phyloP scores from a whole-genome alignment of 1,140 invertebrate species.

The Akabosia matsudoensis region DNA sequence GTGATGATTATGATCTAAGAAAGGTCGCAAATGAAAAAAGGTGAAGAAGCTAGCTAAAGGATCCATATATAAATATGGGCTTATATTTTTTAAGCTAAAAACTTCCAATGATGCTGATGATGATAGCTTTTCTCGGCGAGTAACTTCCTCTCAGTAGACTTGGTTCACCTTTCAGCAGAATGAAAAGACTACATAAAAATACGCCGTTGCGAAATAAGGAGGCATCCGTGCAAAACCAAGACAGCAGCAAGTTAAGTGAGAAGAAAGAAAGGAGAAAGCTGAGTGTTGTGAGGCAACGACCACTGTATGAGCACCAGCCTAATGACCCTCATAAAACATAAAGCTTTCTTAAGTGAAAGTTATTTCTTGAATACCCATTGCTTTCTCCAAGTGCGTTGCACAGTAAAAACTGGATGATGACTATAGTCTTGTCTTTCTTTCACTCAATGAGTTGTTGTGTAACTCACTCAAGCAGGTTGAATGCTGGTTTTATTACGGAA shows the following conservation, averaged over 20 bases:
- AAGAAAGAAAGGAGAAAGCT: background rate
- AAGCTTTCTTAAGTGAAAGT: slow-evolving; percentile 19
- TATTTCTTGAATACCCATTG: background rate
- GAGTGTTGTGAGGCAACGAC: background rate
- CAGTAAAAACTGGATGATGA: background rate
- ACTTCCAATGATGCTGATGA: background rate
- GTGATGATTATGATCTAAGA: too few species aligned
- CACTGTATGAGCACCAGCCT: background rate
- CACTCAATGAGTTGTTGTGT: too few species aligned
- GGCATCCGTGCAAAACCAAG: background rate
- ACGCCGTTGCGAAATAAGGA: background rate
- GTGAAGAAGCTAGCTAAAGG: too few species aligned
- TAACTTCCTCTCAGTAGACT: background rate
- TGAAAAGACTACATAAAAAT: background rate
- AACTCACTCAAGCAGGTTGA: background rate
- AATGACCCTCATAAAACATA: slow-evolving; percentile 29
- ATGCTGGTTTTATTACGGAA: too few species aligned
- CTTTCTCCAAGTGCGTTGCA: background rate
- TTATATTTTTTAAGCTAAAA: too few species aligned
- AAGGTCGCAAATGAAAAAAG: too few species aligned
- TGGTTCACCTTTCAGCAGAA: background rate
- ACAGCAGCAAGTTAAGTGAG: background rate
- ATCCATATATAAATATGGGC: too few species aligned
- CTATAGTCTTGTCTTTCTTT: background rate
- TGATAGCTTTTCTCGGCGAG: background rate